Conservation (phyloP, 2,888 invertebrate species). For the Eudasyphora cyanicolor region DNA sequence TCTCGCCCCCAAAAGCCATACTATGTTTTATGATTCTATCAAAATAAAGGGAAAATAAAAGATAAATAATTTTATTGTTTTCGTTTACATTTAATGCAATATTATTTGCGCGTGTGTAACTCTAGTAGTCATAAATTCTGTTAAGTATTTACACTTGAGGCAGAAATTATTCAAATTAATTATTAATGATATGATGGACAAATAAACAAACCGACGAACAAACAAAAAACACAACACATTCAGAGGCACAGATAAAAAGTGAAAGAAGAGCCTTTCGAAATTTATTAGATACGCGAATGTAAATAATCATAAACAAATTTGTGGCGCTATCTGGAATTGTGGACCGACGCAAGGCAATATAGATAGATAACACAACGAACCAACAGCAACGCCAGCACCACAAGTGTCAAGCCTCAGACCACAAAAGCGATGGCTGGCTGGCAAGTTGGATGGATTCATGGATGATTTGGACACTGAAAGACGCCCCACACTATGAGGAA, state of each 20-base stretch:
- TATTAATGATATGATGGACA: constrained; percentile 32
- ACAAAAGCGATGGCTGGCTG: background rate
- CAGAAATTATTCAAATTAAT: constrained; percentile 50
- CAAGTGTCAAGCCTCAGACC: background rate
- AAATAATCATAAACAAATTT: constrained; percentile 13
- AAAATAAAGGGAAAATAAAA: background rate
- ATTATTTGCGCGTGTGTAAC: background rate
- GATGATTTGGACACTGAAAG: background rate
- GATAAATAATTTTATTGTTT: background rate
- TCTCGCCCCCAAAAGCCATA: no score
- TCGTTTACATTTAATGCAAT: background rate
- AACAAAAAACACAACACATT: no score
- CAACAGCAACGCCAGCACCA: no score
- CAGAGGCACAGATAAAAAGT: background rate
- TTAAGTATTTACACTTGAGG: constrained; percentile 12
- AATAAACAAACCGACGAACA: background rate
- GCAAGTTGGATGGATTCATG: background rate
- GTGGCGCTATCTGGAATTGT: background rate
- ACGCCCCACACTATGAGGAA: background rate
- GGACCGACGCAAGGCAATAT: background rate
- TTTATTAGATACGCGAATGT: background rate
- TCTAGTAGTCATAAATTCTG: background rate
- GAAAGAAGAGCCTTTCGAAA: background rate
- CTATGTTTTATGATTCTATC: background rate
- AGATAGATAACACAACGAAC: background rate